Percentiles rank a stretch among this genome's conserved stretches.
These are phyloP conservation scores for Eledona agricola DNA, from an alignment of 2,888 invertebrate genomes.

Conservation along the genomic window DNA sequence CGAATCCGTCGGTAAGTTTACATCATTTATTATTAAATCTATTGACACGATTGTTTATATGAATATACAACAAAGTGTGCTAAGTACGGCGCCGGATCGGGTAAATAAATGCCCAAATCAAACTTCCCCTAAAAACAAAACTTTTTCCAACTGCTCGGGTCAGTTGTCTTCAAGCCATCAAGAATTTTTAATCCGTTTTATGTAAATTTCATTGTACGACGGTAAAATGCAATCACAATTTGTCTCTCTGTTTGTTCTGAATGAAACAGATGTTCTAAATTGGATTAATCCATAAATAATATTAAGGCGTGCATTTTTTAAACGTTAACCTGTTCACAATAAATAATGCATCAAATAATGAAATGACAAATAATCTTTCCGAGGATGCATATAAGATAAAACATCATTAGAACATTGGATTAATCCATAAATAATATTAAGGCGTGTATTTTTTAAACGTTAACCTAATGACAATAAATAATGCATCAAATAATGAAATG, in stretches of 20 bases:
- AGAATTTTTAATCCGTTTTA: too few species aligned
- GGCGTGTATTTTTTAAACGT: conserved; percentile 25
- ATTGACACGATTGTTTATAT: conserved; percentile 41
- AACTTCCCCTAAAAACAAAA: neutral
- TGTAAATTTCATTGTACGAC: too few species aligned
- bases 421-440: conserved; percentile 21
- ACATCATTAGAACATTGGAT: too few species aligned
- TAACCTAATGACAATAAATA: conserved; percentile 24
- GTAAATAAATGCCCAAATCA: conserved; percentile 24
- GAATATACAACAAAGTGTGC: conserved; percentile 36
- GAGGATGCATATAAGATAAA: conserved; percentile 11
- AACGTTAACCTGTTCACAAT: conserved; percentile 21
- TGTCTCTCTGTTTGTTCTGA: conserved; percentile 7
- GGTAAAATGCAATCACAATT: too few species aligned
- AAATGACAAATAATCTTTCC: conserved; percentile 10
- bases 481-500: conserved; percentile 13
- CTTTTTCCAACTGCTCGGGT: neutral
- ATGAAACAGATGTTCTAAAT: conserved; percentile 13
- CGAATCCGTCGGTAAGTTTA: conserved; percentile 90
- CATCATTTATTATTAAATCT: conserved; percentile 45
- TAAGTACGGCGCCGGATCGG: conserved; percentile 31
- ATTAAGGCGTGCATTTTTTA: conserved; percentile 25
- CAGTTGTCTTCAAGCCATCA: too few species aligned
- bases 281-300: conserved; percentile 18
- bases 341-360: conserved; percentile 21